Base-by-base conservation (phyloP, 2,888 invertebrate species). In the Seira musarum region DNA sequence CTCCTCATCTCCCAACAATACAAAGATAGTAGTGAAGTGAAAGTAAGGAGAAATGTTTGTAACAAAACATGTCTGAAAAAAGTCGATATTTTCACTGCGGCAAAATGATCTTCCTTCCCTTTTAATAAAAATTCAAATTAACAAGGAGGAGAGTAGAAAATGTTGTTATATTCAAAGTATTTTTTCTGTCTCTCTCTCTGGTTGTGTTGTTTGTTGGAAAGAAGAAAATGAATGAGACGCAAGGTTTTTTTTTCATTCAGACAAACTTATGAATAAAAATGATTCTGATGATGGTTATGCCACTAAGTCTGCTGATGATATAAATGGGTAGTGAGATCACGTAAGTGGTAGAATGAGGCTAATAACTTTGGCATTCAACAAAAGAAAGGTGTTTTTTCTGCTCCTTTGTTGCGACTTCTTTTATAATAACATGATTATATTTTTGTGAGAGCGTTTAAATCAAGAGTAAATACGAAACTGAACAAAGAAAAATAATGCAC, bases 261-360 rank as follows among this genome's bases (percentile, higher is more conserved):
- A 30, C 30, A 30, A 66, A 22, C 46, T 68, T 68, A 49, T 68
- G 49, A 68, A 68, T 68, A 68, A 15, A 68, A 68, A 22, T 68
- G 40, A 40, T 49, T 40, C 30, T 8, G 8, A 30, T 30, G 30
- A 8, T 30, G 3, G 30, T 30, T 30, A 8, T 30, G 30, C 2
- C 3, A 8, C 30, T 30, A 30, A 30, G 2, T 2, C 30, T 8
- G 30, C 2, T 30, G 30, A 2, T 30, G 30, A 30, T 30, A 8
- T 5, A 5, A 8, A 30, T 30, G 30, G 30, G 30, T 30, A n/a
- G 49, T 19, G 15, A 2, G 53, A 53, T 53, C 6, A 53, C 6
- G 53, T 53, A 53, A 53, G 13, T 53, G 15, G 53, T 53, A 8
- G 13, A 53, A 53, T 53, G 53, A 13, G 17, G 17, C 53, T 53